A percentile compares a stretch with the other conserved stretches of the same genome.
Evolutionary conservation across 1,140 invertebrate species (phyloP).

Genomic region (Heliconius eleuchia): DNA sequence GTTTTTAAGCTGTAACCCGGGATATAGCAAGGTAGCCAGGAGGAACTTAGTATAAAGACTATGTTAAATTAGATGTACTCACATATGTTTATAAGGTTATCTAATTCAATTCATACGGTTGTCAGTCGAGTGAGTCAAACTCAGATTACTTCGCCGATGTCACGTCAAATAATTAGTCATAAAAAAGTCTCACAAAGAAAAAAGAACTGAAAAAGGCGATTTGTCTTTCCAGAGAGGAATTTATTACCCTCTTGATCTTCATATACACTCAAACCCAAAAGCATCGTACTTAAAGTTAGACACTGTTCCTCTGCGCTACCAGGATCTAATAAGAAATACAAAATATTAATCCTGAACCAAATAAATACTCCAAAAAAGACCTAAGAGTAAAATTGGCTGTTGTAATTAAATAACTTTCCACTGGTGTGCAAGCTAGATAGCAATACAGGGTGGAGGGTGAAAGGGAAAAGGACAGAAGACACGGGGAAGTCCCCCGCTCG

Average conservation of each 20-base stretch:
- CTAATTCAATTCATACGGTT: too few species aligned
- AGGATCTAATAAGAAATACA: not conserved
- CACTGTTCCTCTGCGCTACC: not conserved
- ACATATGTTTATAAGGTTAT: too few species aligned
- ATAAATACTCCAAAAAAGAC: not conserved
- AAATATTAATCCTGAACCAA: not conserved
- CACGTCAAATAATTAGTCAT: too few species aligned
- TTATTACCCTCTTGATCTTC: too few species aligned
- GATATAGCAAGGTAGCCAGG: not conserved
- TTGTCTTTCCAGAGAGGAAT: too few species aligned
- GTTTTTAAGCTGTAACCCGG: not conserved
- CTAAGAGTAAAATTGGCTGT: not conserved
- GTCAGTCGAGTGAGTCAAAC: too few species aligned
- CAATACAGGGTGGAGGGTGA: not conserved
- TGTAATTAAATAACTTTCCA: constrained; percentile 21
- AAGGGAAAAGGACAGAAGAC: not conserved
- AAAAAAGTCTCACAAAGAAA: too few species aligned
- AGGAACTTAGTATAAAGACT: too few species aligned
- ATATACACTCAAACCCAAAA: too few species aligned
- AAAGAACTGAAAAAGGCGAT: too few species aligned
- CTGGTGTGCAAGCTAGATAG: constrained; percentile 12
- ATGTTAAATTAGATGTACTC: too few species aligned
- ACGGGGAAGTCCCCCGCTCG: constrained; percentile 23
- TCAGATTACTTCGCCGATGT: too few species aligned
- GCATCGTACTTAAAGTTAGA: not conserved